phyloP scores from a whole-genome alignment of 1,140 invertebrate genomes.

The Stenopsyche tienmushanensis region DNA sequence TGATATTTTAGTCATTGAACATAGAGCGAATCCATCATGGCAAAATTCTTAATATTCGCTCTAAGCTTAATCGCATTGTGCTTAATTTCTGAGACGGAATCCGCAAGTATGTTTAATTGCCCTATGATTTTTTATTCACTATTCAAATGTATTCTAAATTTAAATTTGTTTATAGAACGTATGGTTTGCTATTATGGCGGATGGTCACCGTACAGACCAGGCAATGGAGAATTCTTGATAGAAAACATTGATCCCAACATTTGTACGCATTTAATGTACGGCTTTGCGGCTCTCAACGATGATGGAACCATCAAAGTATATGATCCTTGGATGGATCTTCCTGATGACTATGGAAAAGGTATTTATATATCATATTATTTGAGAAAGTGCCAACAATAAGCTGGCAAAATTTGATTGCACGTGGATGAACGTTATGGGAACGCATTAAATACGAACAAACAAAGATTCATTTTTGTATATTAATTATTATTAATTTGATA shows the following conservation, averaged over 20 bases:
- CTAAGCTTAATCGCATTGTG: no score
- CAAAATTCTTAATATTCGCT: no score
- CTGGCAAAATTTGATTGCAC: no score
- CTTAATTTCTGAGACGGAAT: no score
- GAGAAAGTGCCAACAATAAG: no score
- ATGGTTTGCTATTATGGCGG: conserved; percentile 72
- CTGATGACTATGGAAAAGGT: conserved; percentile 53
- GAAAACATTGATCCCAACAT: conserved; percentile 68
- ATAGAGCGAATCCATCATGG: no score
- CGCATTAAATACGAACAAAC: no score
- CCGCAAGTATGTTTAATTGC: not conserved
- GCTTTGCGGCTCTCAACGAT: conserved; percentile 64
- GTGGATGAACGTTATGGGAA: no score
- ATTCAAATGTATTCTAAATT: not conserved
- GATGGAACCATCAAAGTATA: conserved; percentile 55
- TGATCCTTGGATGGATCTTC: conserved; percentile 66
- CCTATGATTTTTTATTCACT: not conserved
- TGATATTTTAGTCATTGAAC: no score
- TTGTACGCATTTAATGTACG: conserved; percentile 74
- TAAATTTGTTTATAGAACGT: conserved; percentile 24
- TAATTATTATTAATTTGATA: no score
- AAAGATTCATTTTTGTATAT: no score
- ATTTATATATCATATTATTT: no score
- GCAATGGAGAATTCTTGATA: conserved; percentile 65
- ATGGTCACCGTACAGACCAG: conserved; percentile 70